Base-by-base conservation (phyloP, 2,888 invertebrate genomes). In the Mechanitis messenoides region DNA sequence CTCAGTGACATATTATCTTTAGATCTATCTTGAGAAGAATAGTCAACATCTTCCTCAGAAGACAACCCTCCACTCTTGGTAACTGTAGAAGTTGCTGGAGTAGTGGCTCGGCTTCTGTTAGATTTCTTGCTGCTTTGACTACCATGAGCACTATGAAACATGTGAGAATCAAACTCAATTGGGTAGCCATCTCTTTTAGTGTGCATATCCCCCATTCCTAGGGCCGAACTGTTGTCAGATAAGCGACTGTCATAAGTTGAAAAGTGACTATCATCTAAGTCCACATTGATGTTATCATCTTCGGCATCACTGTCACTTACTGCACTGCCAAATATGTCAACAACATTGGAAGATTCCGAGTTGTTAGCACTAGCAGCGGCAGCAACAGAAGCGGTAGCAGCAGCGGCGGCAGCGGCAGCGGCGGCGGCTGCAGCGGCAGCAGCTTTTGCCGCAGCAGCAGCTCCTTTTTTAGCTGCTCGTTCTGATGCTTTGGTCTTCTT, bases 291-390 rank as follows among this genome's bases (percentile, higher is more conserved):
- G 74, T 93, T 93, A 64, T 95, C 95, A 69, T 97, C 97, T 61
- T 95, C 95, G 55, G 89, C 81, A 67, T 96, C 96, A 46, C 97
- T 97, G 72, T 97, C 97, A 75, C 97, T 97, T 0, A 98, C 94
- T 42, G 96, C 94, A 68, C 96, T 97, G 42, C 98, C 98, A 87
- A 98, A 98, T 75, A 97, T 96, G 72, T 97, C 97, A 54, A 86
- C 85, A 56, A 87, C 85, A 76, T 89, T 87, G 3, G 89, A 85
- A 35, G 87, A 76, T 58, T 78, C 77, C 12, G 72, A 75, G 35
- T 76, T 81, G 2, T 75, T 68, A 3, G 69, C 60, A 4, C 55
- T 58, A 28, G 45, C 45, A 55, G 73, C 73, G 7, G 64, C 57
- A 31, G 68, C 64, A 38, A 67, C 70, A 33, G 45, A 45, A 45